Evolutionary conservation across 2,888 invertebrate species (phyloP), one percentile per base, ranked within the genome.

Genomic region (Diaphora mendica): DNA sequence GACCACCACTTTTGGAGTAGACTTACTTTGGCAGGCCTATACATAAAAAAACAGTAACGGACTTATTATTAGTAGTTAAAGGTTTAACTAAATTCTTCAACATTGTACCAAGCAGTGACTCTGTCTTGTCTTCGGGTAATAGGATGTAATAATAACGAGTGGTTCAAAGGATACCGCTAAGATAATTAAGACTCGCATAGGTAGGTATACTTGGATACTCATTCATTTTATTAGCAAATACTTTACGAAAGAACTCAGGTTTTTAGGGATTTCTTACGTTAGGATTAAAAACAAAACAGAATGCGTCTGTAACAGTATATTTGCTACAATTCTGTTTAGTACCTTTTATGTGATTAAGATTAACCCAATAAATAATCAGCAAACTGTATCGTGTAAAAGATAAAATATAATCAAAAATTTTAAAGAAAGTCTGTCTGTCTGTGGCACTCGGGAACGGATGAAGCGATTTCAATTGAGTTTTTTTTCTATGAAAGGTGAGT

Each of bases 71-170:
- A 85, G 79, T 85, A 42, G 59, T 39, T 39, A 39, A 39, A 72
- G 44, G 82, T 82, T 85, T 84, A 84, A 87, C 87, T 83, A 86
- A 88, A 86, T 88, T 87, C 84, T 86, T 87, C 74, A 83, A 80
- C 80, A 79, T 78, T 80, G 73, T 77, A 72, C 66, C 39, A 80
- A 79, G 79, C 76, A 74, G 77, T 73, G 78, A 79, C 81, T 77
- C 68, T 71, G 80, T 77, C 80, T 75, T 81, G 88, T 86, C 85
- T 82, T 84, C 80, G 76, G 72, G 82, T 79, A 82, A 78, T 81
- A 78, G 79, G 72, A 76, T 75, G 76, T 79, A 72, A 81, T 82
- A 75, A 82, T 82, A 81, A 67, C 72, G 62, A 70, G 64, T 33
- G 64, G 76, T 71, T 75, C 75, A 78, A 76, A 76, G 75, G 64